Evolutionary conservation across 1,140 invertebrate species (phyloP).

Genomic region (Paramacrobiotus metropolitanus): DNA sequence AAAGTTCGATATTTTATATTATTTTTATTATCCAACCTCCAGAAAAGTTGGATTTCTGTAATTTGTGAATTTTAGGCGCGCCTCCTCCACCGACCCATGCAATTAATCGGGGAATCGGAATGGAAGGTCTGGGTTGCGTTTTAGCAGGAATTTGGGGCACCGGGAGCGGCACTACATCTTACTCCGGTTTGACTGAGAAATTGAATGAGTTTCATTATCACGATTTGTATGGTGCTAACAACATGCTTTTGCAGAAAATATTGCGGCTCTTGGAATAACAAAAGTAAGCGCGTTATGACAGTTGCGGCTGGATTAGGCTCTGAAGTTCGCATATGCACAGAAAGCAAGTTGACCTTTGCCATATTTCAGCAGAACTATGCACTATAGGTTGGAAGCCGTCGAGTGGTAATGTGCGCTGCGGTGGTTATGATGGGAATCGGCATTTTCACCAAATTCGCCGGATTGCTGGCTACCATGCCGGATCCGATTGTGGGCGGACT

Average conservation of each 20-base stretch:
- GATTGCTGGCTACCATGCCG: conserved; percentile 63
- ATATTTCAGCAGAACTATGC: no score
- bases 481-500: conserved; percentile 64
- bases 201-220: no score
- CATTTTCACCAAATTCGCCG: conserved; percentile 36
- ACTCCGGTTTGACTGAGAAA: conserved; percentile 26
- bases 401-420: conserved; percentile 57
- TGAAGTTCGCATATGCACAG: no score
- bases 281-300: conserved; percentile 20
- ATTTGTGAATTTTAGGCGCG: no score
- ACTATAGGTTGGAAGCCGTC: conserved; percentile 48
- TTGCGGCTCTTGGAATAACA: conserved; percentile 53
- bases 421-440: conserved; percentile 51
- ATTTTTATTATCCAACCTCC: no score
- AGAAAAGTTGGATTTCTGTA: no score
- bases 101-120: conserved; percentile 53
- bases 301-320: no score
- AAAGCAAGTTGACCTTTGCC: no score
- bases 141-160: conserved; percentile 54
- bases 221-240: no score
- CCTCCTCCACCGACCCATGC: no score
- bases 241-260: conserved; percentile 35
- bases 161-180: conserved; percentile 62
- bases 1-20: no score
- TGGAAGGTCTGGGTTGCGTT: conserved; percentile 56